Conservation (phyloP, 37 sponge, comb jelly and placozoan genomes). For the Tethya wilhelma region DNA sequence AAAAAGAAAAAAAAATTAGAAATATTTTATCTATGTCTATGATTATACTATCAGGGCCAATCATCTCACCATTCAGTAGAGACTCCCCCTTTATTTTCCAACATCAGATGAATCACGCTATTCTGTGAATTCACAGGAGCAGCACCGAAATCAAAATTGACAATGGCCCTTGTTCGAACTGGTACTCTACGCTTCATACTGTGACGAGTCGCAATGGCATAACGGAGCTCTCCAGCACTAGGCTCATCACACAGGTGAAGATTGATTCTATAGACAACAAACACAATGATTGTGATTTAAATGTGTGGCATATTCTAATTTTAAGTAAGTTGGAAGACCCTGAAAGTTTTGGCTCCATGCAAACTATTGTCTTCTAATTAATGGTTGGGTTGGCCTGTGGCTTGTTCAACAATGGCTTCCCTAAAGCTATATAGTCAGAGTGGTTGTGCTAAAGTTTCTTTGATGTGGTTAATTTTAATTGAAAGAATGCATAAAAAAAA, state of each 20-base stretch:
- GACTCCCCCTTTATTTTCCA: conserved; percentile 67
- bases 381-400: too few species aligned
- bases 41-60: background rate
- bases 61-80: conserved; percentile 71
- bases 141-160: conserved; percentile 86
- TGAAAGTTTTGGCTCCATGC: too few species aligned
- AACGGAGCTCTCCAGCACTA: conserved; percentile 74
- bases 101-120: conserved; percentile 52
- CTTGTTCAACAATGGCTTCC: too few species aligned
- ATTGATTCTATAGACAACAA: conserved; percentile 56
- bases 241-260: conserved; percentile 69
- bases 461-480: background rate
- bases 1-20: too few species aligned
- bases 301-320: too few species aligned
- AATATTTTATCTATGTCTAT: too few species aligned
- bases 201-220: conserved; percentile 87
- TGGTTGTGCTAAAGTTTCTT: too few species aligned
- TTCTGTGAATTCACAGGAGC: conserved; percentile 53
- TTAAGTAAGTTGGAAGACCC: too few species aligned
- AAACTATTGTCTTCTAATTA: too few species aligned
- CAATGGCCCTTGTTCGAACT: conserved; percentile 66
- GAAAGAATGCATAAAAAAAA: background rate
- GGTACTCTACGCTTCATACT: conserved; percentile 69
- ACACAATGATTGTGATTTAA: too few species aligned
- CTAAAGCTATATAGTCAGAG: too few species aligned